phyloP scores from a whole-genome alignment of 2,113 vertebrate genomes.

The Trogon surrucura region DNA sequence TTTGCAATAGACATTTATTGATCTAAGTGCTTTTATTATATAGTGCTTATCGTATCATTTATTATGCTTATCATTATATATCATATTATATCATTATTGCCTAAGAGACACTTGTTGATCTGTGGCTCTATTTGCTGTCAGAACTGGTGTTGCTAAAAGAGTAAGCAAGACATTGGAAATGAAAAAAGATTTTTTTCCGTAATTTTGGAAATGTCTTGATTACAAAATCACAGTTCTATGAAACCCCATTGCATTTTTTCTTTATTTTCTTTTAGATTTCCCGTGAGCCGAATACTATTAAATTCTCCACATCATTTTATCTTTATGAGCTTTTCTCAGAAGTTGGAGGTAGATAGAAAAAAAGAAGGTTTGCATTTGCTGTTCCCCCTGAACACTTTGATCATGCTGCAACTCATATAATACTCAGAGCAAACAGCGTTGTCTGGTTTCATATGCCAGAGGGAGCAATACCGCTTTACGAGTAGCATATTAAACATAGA shows the following conservation, averaged over 20 bases:
- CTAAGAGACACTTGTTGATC: neutral
- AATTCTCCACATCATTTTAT: neutral
- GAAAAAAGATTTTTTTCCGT: neutral
- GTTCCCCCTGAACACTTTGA: neutral
- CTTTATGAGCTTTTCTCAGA: neutral
- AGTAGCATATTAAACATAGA: neutral
- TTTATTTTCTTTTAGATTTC: neutral
- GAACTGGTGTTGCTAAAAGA: neutral
- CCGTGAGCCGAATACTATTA: rapidly evolving
- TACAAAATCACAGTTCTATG: neutral
- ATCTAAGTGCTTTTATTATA: neutral
- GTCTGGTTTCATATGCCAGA: no score
- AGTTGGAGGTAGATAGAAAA: neutral
- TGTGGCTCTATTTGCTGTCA: neutral
- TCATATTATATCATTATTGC: neutral
- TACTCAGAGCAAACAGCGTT: neutral
- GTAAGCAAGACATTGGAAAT: neutral
- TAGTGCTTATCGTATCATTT: no score
- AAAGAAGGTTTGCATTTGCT: neutral
- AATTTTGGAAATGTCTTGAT: neutral
- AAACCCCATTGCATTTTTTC: neutral
- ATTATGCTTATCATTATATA: no score
- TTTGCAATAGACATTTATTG: neutral
- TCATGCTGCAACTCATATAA: neutral
- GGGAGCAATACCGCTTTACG: neutral